These are phyloP conservation scores for Megalops cyprinoides DNA, from an alignment of 2,797 vertebrate species.

Conservation along the genomic window DNA sequence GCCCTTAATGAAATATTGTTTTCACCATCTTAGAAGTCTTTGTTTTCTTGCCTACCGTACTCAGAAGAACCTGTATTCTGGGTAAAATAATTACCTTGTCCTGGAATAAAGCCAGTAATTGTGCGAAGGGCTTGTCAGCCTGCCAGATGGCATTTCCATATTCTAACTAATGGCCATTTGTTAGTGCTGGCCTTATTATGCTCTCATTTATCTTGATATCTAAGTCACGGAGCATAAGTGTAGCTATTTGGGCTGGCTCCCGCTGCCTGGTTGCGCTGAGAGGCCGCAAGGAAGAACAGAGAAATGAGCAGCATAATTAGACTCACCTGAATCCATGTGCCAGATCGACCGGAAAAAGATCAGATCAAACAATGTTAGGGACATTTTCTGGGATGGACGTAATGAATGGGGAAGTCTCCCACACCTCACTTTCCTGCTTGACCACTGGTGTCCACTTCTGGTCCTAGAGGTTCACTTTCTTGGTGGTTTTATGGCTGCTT, in stretches of 20 bases:
- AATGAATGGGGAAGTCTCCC: too few species aligned
- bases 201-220: background rate
- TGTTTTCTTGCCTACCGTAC: background rate
- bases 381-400: too few species aligned
- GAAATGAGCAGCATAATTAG: background rate
- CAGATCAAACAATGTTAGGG: too few species aligned
- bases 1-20: background rate
- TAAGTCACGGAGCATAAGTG: background rate
- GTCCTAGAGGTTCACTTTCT: too few species aligned
- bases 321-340: too few species aligned
- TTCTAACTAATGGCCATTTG: background rate
- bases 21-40: background rate
- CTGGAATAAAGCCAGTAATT: slow-evolving; percentile 1
- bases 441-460: too few species aligned
- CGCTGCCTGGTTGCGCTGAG: background rate
- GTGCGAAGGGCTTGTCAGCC: background rate
- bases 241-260: background rate
- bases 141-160: background rate
- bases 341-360: too few species aligned
- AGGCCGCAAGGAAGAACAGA: background rate
- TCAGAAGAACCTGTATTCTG: background rate
- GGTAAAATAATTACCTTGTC: background rate
- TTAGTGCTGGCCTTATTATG: background rate
- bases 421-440: too few species aligned
- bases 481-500: too few species aligned